Percentiles rank a stretch among this genome's conserved stretches.
These are phyloP conservation scores for Dysdera silvatica DNA, from an alignment of 1,140 invertebrate genomes.

Conservation along the genomic window DNA sequence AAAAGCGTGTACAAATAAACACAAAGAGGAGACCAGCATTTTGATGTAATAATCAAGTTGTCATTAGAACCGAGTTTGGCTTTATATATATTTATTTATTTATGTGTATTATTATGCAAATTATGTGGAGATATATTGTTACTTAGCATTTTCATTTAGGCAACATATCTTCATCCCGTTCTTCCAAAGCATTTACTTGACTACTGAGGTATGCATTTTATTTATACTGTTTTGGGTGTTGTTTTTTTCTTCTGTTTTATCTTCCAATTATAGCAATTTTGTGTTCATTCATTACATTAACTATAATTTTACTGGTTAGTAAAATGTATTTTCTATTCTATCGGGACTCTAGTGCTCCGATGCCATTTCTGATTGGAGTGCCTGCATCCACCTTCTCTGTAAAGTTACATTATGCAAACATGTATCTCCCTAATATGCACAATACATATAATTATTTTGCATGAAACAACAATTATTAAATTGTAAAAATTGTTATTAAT, in stretches of 20 bases:
- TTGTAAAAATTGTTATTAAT: too few relatives aligned
- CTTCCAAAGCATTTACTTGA: conserved; percentile 77
- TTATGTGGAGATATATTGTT: not conserved
- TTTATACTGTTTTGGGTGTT: not conserved
- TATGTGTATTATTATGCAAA: not conserved
- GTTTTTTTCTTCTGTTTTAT: conserved; percentile 43
- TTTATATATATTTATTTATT: not conserved
- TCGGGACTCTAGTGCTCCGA: conserved; percentile 64
- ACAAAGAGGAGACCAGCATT: not conserved
- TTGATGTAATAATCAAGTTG: not conserved
- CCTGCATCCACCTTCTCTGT: conserved; percentile 73
- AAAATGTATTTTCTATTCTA: too few relatives aligned
- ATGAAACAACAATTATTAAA: too few relatives aligned
- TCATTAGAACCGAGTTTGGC: too few relatives aligned
- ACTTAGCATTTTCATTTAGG: conserved; percentile 43
- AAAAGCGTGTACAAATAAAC: too few relatives aligned
- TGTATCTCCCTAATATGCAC: not conserved
- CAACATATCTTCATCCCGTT: conserved; percentile 93
- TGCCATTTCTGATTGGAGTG: conserved; percentile 92
- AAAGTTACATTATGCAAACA: conserved; percentile 34
- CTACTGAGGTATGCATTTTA: conserved; percentile 55
- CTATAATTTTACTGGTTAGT: too few relatives aligned
- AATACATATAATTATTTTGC: too few relatives aligned
- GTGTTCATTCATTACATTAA: conserved; percentile 6
- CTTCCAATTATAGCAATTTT: not conserved